Evolutionary conservation across 2,797 vertebrate species (phyloP), one percentile per base, ranked within the genome.

Genomic region (Phataginus tricuspis): DNA sequence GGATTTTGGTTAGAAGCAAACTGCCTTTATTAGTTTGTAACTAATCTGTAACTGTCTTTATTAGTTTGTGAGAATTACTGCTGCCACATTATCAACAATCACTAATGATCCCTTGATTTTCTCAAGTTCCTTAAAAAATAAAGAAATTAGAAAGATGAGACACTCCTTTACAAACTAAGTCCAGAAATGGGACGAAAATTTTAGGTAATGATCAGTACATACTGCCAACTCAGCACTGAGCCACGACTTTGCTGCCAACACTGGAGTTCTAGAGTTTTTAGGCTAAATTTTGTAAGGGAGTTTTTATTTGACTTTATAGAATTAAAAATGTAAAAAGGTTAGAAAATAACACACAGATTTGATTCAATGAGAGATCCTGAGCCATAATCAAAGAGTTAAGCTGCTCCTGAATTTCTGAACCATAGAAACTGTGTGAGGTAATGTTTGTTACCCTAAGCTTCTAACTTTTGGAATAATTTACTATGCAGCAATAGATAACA

Each of bases 81-180:
- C 1, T 18, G 34, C 34, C 64, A 77, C 37, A n/a, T n/a, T 27
- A 18, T n/a, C 49, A 66, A 66, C n/a, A 85, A 75, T 55, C 59
- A 78, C 53, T 69, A 51, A 82, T 31, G 69, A 64, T 13, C 51
- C 59, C 69, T 68, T 45, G 74, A 92, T n/a, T 23, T 66, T 69
- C 83, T 85, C 37, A 85, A 79, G 29, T 39, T 72, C 37, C 82
- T 94, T 93, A 91, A 72, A 45, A n/a, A 61, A 84, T 19, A 45
- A 89, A 91, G n/a, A 34, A 90, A 78, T 74, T 64, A 71, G 19
- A 82, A 68, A 90, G 34, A 82, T 11, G 90, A 91, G 78, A 74
- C 91, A 86, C 18, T 71, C 23, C 27, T 75, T 91, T 59, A 94
- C 6, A 86, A 92, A 15, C 25, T 90, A 95, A 96, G 92, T 57